Percentiles rank a stretch among this genome's conserved stretches.
Conservation (phyloP, 1,140 invertebrate genomes). For the Drosophila miranda region DNA sequence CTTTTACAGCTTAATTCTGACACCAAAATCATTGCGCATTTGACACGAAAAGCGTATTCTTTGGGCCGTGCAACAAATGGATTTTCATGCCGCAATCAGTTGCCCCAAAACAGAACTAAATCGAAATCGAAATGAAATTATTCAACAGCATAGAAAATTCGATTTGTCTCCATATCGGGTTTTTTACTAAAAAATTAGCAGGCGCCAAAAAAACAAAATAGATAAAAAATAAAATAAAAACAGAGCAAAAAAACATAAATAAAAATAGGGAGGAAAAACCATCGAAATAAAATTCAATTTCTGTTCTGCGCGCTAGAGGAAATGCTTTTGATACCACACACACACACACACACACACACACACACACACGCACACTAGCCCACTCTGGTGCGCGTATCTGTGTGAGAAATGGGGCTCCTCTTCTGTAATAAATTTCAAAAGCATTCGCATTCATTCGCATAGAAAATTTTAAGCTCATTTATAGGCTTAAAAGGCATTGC, state of each 20-base stretch:
- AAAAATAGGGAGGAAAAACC: constrained; percentile 46
- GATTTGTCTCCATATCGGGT: constrained; percentile 39
- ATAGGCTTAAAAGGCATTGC: constrained; percentile 74
- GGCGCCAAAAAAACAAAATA: constrained; percentile 5
- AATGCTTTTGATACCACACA: constrained; percentile 60
- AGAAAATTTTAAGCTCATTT: constrained; percentile 82
- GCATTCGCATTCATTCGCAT: constrained; percentile 80
- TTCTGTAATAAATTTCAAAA: constrained; percentile 77
- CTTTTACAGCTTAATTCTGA: constrained; percentile 17
- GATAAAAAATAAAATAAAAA: constrained; percentile 63
- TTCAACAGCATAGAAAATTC: constrained; percentile 75
- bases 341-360: constrained; percentile 4
- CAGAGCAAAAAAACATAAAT: constrained; percentile 29
- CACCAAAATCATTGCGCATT: constrained; percentile 32
- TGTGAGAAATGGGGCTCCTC: constrained; percentile 13
- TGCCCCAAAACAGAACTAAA: constrained; percentile 22
- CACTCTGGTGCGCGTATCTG: constrained; percentile 19
- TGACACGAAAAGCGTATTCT: constrained; percentile 45
- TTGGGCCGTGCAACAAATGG: constrained; percentile 45
- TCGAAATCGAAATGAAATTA: constrained; percentile 71
- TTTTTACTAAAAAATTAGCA: constrained; percentile 50
- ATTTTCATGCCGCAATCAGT: constrained; percentile 57
- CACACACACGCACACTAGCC: constrained; percentile 16
- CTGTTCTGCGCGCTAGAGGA: constrained; percentile 21
- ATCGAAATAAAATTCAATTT: constrained; percentile 80